Evolutionary conservation across 2,797 vertebrate species (phyloP).

Genomic region (Cyprinodon diabolis): DNA sequence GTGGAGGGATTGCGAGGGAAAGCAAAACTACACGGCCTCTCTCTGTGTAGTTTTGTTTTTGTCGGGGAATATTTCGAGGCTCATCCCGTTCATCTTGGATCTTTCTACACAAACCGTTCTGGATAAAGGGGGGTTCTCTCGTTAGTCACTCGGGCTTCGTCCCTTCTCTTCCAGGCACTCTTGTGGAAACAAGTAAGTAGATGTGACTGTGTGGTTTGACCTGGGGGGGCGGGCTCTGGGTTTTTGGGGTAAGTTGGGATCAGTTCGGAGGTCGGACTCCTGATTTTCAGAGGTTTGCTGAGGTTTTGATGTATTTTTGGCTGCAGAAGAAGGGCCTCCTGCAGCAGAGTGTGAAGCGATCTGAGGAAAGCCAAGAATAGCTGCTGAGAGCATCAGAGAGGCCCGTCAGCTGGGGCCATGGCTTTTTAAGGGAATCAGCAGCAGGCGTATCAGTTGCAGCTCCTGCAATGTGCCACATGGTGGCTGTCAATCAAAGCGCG

Average conservation of each 20-base stretch:
- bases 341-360: conserved; percentile 70
- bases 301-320: conserved; percentile 16
- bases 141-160: conserved; percentile 84
- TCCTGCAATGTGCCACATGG: conserved; percentile 91
- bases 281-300: not conserved
- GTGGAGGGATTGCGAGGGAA: conserved; percentile 96
- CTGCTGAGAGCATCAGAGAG: conserved; percentile 87
- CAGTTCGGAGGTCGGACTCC: not conserved
- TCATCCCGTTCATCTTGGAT: conserved; percentile 89
- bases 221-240: not conserved
- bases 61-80: conserved; percentile 83
- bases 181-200: conserved; percentile 92
- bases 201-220: not conserved
- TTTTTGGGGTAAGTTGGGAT: not conserved
- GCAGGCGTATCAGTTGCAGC: conserved; percentile 86
- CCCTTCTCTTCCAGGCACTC: conserved; percentile 89
- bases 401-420: conserved; percentile 85
- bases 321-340: conserved; percentile 8
- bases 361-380: conserved; percentile 89
- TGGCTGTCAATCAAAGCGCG: conserved; percentile 84
- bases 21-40: conserved; percentile 90
- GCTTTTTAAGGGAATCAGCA: conserved; percentile 99
- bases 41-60: conserved; percentile 92
- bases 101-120: conserved; percentile 76
- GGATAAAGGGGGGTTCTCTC: not conserved